Evolutionary conservation across 2,888 invertebrate species (phyloP), one percentile per base, ranked within the genome.

Genomic region (Drosophila niveifrons): DNA sequence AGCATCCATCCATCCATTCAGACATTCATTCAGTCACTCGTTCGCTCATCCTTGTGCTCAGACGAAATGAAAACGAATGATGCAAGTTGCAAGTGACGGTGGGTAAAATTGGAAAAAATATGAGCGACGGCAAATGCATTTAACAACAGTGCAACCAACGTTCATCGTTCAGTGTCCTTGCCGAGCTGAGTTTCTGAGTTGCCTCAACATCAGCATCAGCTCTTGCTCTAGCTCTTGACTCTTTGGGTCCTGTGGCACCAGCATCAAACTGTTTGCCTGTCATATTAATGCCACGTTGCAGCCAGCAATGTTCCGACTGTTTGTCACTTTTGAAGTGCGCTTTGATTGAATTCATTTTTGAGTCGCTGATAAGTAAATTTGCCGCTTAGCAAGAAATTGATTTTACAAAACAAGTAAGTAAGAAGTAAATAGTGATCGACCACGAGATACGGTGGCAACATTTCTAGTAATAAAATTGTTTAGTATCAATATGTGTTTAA

Each of bases 1-100:
- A 62, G 46, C 65, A 62, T 29, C 39, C 72, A 68, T 47, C 15
- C 46, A 51, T 34, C 31, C 63, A 67, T 58, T 50, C 59, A 67
- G 58, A 47, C 78, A 67, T 52, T 51, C 58, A 65, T 44, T 36
- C 61, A 66, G 39, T 48, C 50, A 57, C 41, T 23, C 68, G 36
- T 29, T 50, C 66, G 53, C 50, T 51, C 71, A 61, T 36, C 48
- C 59, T 23, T 62, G 47, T 57, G 66, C 73, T 76, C 63, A 50
- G 8, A 31, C 44, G 51, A 72, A 78, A 81, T 81, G 64, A 75
- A 69, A 75, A 75, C 64, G 69, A 81, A 78, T 87, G 87, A 74
- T 72, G 64, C 74, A 62, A 71, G 68, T 69, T 58, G 68, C 50
- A 72, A 86, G 81, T 58, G 63, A 66, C 57, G 47, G 55, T 65